Evolutionary conservation across 2,113 vertebrate species (phyloP), one percentile per base, ranked within the genome.

Genomic region (Diadophis punctatus): DNA sequence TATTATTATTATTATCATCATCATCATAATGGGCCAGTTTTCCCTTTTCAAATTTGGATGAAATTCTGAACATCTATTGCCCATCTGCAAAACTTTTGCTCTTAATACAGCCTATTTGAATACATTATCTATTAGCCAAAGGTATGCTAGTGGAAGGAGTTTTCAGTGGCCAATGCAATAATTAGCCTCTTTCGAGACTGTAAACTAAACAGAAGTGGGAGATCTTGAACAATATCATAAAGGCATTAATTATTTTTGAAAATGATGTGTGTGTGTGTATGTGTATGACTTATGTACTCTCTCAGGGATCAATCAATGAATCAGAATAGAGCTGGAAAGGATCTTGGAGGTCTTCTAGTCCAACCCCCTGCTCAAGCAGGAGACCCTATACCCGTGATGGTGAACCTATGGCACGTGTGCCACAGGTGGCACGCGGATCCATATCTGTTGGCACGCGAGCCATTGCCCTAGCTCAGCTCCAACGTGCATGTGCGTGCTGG

Each of bases 251-350:
- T 93, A 63, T 39, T 0, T 0, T 16, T 84, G 34, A 53, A 94
- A 96, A 95, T 22, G 22, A 23, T 56, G 7, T 52, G 51, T 52
- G 1, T 2, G 22, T 90, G 2, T 52, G 86, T 55, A 91, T 86
- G 94, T 39, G 39, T 25, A 25, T 87, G 53, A 95, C 94, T 93
- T 52, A 92, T 39, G 46, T 89, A 95, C 93, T 93, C 84, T 92
- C 88, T 58, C 9, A 51, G 91, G 4, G 0, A 91, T 43, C 46
- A 23, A 52, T 52, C 51, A 52, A 52, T 52, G 11, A 52, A 56
- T 56, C 55, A 56, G 20, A 56, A 56, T 56, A 56, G 20, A 56
- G 55, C 20, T 56, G 20, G 55, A 56, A 56, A 20, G 55, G 22
- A 56, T 6, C 20, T 56, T 55, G 53, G 53, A 20, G 53, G 18